Conservation (phyloP, 2,113 vertebrate genomes). For the Clarias magur region DNA sequence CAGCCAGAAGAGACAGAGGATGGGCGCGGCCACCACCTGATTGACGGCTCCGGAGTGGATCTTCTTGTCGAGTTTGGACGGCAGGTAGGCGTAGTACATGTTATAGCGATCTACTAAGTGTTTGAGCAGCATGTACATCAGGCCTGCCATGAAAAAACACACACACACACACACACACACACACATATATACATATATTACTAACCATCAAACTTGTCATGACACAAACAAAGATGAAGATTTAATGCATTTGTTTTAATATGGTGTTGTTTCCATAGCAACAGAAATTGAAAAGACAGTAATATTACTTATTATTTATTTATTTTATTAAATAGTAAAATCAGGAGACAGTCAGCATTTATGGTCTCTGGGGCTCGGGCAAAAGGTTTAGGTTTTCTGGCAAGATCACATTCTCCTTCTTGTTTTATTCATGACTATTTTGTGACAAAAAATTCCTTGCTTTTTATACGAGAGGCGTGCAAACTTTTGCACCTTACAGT, state of each 20-base stretch:
- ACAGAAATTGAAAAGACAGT: background rate
- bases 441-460: background rate
- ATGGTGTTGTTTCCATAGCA: background rate
- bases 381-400: background rate
- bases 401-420: background rate
- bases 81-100: slow-evolving; percentile 96
- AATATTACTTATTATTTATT: too few relatives aligned
- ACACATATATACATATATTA: background rate
- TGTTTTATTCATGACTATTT: background rate
- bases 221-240: background rate
- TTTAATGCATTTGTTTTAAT: background rate
- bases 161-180: background rate
- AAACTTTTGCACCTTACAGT: background rate
- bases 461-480: background rate
- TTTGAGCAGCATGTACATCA: slow-evolving; percentile 98
- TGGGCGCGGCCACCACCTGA: slow-evolving; percentile 95
- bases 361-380: background rate
- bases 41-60: slow-evolving; percentile 95
- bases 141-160: slow-evolving; percentile 67
- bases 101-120: slow-evolving; percentile 98
- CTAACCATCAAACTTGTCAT: background rate
- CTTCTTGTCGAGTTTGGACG: slow-evolving; percentile 97
- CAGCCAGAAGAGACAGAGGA: slow-evolving; percentile 97
- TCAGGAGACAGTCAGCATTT: background rate
- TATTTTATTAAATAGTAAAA: too few relatives aligned